Percentiles rank a stretch among this genome's conserved stretches.
These are phyloP conservation scores for Drosophila eohydei DNA, from an alignment of 2,888 invertebrate species.

Conservation along the genomic window DNA sequence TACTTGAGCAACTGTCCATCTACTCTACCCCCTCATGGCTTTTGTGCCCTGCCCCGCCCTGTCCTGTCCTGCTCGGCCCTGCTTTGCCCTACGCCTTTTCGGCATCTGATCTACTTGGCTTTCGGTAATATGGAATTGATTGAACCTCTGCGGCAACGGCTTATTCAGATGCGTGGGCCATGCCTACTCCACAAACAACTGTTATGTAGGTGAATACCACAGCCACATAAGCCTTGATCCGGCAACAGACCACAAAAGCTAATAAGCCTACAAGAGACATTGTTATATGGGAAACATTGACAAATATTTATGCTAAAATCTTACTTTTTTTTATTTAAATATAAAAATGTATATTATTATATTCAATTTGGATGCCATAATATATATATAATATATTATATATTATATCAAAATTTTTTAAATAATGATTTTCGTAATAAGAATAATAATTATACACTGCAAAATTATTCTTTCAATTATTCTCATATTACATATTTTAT, in stretches of 20 bases:
- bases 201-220: constrained; percentile 23
- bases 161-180: constrained; percentile 36
- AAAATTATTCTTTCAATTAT: too few relatives aligned
- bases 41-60: not conserved
- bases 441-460: too few relatives aligned
- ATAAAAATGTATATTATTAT: too few relatives aligned
- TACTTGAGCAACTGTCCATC: constrained; percentile 57
- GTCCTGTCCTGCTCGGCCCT: not conserved
- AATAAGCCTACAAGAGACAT: constrained; percentile 30
- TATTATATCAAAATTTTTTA: too few relatives aligned
- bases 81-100: constrained; percentile 20
- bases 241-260: constrained; percentile 6
- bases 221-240: constrained; percentile 11
- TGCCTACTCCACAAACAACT: constrained; percentile 2
- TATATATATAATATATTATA: too few relatives aligned
- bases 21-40: constrained; percentile 2
- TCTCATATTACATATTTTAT: too few relatives aligned
- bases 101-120: constrained; percentile 60
- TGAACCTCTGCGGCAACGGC: constrained; percentile 41
- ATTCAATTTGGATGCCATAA: too few relatives aligned
- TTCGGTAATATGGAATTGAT: constrained; percentile 54
- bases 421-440: too few relatives aligned
- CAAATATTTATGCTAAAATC: not conserved
- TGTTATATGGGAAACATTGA: not conserved
- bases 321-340: too few relatives aligned